Percentiles rank a stretch among this genome's conserved stretches.
Evolutionary conservation across 2,888 invertebrate genomes (phyloP).

Genomic region (Agapostemon virescens): DNA sequence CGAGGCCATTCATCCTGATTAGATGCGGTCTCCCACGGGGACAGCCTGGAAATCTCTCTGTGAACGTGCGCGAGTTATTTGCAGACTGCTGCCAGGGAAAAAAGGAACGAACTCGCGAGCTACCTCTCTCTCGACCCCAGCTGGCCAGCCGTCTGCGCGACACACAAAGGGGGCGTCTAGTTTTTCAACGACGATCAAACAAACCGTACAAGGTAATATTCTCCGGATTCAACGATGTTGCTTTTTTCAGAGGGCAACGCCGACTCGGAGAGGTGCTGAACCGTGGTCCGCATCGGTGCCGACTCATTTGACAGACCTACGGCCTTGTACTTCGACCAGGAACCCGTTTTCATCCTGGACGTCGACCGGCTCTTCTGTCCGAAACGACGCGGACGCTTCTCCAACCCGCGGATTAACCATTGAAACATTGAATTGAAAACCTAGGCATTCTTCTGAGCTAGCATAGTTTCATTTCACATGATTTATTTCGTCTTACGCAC

Average conservation of each 20-base stretch:
- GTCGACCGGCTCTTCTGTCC: not conserved
- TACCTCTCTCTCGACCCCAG: slow-evolving; percentile 26
- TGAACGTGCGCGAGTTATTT: slow-evolving; percentile 63
- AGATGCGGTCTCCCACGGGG: slow-evolving; percentile 75
- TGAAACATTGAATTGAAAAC: too few relatives aligned
- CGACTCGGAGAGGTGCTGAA: not conserved
- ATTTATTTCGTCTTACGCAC: too few relatives aligned
- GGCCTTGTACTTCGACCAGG: not conserved
- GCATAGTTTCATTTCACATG: too few relatives aligned
- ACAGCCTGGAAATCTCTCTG: slow-evolving; percentile 66
- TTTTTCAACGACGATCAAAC: slow-evolving; percentile 54
- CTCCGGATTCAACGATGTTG: slow-evolving; percentile 25
- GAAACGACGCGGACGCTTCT: not conserved
- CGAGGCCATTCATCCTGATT: slow-evolving; percentile 78
- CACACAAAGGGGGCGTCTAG: slow-evolving; percentile 32
- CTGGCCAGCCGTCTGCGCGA: slow-evolving; percentile 31
- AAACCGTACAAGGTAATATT: slow-evolving; percentile 50
- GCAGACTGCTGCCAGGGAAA: slow-evolving; percentile 48
- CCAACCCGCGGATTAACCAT: not conserved
- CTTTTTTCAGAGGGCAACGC: not conserved
- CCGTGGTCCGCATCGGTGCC: not conserved
- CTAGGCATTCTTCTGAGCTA: too few relatives aligned
- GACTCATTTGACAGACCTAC: slow-evolving; percentile 17
- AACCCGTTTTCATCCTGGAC: not conserved
- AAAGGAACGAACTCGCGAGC: slow-evolving; percentile 40